phyloP scores from a whole-genome alignment of 2,888 invertebrate species.

The Hyposoter dolosus region DNA sequence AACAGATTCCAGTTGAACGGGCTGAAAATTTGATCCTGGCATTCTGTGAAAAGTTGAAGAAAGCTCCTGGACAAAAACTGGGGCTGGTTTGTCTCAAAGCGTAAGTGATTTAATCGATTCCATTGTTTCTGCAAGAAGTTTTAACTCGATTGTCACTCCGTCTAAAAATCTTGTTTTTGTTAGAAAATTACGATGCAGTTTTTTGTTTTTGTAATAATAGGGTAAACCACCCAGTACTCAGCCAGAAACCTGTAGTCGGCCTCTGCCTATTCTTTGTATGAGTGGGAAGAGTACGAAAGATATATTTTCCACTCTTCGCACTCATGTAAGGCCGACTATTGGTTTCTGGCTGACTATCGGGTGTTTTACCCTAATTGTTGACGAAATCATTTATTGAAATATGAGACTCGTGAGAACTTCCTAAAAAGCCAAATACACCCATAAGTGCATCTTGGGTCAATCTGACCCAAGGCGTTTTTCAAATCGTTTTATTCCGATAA shows the following conservation, averaged over 20 bases:
- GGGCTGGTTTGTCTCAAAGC: slow-evolving; percentile 94
- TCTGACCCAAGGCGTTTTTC: no score
- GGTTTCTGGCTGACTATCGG: no score
- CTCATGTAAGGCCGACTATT: no score
- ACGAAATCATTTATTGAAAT: not conserved
- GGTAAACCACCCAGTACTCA: no score
- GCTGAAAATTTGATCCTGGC: slow-evolving; percentile 95
- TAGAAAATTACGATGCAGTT: not conserved
- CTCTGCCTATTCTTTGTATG: no score
- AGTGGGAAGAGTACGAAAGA: no score
- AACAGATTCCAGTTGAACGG: slow-evolving; percentile 93
- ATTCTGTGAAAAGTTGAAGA: slow-evolving; percentile 96
- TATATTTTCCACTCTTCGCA: no score
- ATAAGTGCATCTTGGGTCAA: no score
- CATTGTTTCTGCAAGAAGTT: not conserved
- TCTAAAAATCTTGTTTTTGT: not conserved
- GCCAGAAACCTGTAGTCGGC: no score
- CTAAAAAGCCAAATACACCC: no score
- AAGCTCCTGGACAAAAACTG: slow-evolving; percentile 93
- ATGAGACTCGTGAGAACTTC: not conserved
- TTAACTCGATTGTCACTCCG: not conserved
- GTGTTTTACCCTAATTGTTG: not conserved
- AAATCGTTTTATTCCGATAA: no score
- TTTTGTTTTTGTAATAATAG: not conserved
- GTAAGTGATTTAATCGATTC: slow-evolving; percentile 86